A percentile compares a stretch with the other conserved stretches of the same genome.
Conservation (phyloP, 2,888 invertebrate species). For the Pseudococcus longispinus region DNA sequence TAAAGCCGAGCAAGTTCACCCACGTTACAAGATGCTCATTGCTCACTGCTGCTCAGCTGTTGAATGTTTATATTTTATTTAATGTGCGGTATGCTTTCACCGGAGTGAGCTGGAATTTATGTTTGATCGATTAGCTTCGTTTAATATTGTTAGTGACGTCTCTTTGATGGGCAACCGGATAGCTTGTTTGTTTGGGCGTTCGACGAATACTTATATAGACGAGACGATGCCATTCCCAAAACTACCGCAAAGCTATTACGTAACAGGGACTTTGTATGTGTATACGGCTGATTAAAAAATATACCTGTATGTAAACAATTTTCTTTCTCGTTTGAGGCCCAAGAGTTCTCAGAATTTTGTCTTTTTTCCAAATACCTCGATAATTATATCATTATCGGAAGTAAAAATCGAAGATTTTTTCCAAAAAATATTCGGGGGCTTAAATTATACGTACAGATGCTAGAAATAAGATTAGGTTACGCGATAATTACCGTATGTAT, state of each 20-base stretch:
- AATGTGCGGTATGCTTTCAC: slow-evolving; percentile 11
- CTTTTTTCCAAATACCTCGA: background rate
- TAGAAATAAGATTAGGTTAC: background rate
- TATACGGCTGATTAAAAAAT: background rate
- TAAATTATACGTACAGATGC: background rate
- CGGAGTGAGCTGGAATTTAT: background rate
- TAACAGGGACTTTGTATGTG: background rate
- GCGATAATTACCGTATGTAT: background rate
- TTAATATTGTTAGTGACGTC: slow-evolving; percentile 16
- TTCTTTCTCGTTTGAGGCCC: background rate
- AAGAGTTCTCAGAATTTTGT: background rate
- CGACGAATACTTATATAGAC: background rate
- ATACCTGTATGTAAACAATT: background rate
- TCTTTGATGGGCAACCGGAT: background rate
- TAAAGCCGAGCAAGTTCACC: background rate
- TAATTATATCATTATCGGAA: background rate
- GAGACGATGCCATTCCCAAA: slow-evolving; percentile 1
- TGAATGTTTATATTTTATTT: slow-evolving; percentile 11
- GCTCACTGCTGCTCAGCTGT: slow-evolving; percentile 2
- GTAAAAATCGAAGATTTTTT: background rate
- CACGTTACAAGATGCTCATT: background rate
- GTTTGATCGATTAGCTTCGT: slow-evolving; percentile 11
- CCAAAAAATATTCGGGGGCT: background rate
- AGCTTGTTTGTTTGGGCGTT: background rate
- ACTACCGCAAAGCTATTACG: background rate